These are phyloP conservation scores for Aethes cnicana DNA, from an alignment of 2,888 invertebrate species.

Conservation along the genomic window DNA sequence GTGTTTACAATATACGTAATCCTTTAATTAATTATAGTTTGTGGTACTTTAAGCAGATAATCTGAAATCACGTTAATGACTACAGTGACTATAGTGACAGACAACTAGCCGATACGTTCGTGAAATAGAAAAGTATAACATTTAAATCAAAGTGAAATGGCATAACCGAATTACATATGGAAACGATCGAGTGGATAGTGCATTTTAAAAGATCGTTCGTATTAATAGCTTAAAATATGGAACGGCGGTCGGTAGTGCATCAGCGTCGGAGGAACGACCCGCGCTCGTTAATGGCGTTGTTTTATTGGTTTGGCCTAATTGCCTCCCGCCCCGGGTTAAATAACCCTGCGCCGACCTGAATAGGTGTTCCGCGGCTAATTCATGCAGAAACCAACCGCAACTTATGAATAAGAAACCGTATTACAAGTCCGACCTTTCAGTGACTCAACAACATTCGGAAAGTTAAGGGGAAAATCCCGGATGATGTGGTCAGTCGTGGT, in stretches of 20 bases:
- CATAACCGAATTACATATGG: too few species aligned
- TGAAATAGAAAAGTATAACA: too few species aligned
- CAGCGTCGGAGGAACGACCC: conserved; percentile 52
- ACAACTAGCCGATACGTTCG: too few species aligned
- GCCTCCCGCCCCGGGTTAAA: conserved; percentile 65
- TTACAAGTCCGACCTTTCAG: conserved; percentile 23
- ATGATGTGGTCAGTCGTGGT: conserved; percentile 36
- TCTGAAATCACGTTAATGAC: too few species aligned
- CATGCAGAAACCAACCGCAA: conserved; percentile 37
- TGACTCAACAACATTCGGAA: conserved; percentile 32
- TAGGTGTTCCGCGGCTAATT: conserved; percentile 44
- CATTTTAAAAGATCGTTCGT: conserved; percentile 13
- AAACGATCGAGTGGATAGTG: conserved; percentile 14
- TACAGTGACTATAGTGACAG: too few species aligned
- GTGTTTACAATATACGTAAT: background rate
- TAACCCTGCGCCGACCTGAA: conserved; percentile 64
- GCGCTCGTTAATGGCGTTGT: conserved; percentile 58
- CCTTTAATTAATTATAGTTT: background rate
- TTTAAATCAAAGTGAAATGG: too few species aligned
- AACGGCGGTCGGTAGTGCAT: conserved; percentile 35
- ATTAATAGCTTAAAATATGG: conserved; percentile 27
- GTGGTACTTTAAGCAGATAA: too few species aligned
- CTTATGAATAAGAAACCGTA: conserved; percentile 21
- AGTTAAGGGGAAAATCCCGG: conserved; percentile 28
- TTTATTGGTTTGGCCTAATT: conserved; percentile 76